phyloP scores from a whole-genome alignment of 2,888 invertebrate species.

The Theretra japonica region DNA sequence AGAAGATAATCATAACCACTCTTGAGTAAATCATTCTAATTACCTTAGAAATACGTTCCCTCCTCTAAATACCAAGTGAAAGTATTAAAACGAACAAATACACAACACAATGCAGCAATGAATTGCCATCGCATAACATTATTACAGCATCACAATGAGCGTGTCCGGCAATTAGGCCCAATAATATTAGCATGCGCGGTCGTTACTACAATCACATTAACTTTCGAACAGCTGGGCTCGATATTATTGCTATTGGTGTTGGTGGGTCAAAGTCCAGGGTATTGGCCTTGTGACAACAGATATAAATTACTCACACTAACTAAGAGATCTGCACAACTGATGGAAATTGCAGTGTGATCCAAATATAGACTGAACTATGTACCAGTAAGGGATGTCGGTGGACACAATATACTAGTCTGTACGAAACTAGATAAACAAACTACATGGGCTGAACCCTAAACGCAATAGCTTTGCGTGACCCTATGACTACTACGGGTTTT shows the following conservation, averaged over 20 bases:
- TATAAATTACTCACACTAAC: too few relatives aligned
- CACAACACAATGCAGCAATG: not conserved
- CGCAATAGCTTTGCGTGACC: too few relatives aligned
- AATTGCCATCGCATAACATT: not conserved
- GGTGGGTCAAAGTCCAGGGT: not conserved
- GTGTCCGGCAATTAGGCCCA: constrained; percentile 17
- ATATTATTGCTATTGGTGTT: not conserved
- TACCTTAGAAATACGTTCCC: not conserved
- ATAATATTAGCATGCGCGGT: not conserved
- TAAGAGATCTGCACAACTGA: too few relatives aligned
- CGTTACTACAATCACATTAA: not conserved
- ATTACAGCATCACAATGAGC: constrained; percentile 3
- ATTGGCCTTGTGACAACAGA: too few relatives aligned
- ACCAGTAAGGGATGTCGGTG: too few relatives aligned
- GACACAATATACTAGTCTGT: too few relatives aligned
- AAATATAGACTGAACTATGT: too few relatives aligned
- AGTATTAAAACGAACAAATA: not conserved
- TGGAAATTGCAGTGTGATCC: too few relatives aligned
- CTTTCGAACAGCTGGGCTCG: not conserved
- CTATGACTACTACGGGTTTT: too few relatives aligned
- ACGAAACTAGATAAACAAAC: too few relatives aligned
- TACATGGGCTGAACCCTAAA: too few relatives aligned
- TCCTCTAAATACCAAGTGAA: not conserved
- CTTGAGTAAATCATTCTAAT: not conserved
- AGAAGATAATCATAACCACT: too few relatives aligned